Conservation (phyloP, 2,113 vertebrate genomes). For the Theristicus caerulescens region DNA sequence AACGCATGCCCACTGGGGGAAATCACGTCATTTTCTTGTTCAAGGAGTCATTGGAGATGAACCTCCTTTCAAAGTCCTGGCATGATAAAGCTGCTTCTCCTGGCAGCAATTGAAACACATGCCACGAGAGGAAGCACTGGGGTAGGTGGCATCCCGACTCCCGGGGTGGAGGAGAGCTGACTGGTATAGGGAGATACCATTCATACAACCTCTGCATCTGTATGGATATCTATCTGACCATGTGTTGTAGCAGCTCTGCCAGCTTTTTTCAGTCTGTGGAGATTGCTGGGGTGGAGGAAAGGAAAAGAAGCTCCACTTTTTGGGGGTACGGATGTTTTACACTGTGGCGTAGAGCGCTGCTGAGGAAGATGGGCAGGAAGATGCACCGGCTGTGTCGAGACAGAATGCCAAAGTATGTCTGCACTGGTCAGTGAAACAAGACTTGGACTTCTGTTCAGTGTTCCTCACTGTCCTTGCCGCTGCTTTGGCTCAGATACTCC, state of each 20-base stretch:
- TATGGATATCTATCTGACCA: not conserved
- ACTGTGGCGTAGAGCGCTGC: rapidly evolving
- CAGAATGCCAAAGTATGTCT: not conserved
- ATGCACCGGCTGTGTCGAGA: not conserved
- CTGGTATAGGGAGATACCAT: not conserved
- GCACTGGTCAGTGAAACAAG: not conserved
- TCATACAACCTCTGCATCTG: not conserved
- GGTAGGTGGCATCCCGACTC: not conserved
- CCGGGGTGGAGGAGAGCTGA: not conserved
- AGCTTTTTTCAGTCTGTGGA: not conserved
- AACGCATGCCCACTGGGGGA: not conserved
- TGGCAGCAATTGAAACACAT: not conserved
- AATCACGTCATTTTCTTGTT: not conserved
- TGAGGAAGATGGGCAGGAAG: not conserved
- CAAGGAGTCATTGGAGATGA: not conserved
- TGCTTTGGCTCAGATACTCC: not conserved
- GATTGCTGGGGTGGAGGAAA: not conserved
- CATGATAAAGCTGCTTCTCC: not conserved
- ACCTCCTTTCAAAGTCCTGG: not conserved
- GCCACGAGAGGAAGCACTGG: not conserved
- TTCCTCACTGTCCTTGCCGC: not conserved
- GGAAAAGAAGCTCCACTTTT: not conserved
- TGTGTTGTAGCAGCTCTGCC: not conserved
- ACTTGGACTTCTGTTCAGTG: not conserved
- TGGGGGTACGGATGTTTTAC: not conserved